Evolutionary conservation across 2,113 vertebrate genomes (phyloP).

Genomic region (Onychostoma macrolepis): DNA sequence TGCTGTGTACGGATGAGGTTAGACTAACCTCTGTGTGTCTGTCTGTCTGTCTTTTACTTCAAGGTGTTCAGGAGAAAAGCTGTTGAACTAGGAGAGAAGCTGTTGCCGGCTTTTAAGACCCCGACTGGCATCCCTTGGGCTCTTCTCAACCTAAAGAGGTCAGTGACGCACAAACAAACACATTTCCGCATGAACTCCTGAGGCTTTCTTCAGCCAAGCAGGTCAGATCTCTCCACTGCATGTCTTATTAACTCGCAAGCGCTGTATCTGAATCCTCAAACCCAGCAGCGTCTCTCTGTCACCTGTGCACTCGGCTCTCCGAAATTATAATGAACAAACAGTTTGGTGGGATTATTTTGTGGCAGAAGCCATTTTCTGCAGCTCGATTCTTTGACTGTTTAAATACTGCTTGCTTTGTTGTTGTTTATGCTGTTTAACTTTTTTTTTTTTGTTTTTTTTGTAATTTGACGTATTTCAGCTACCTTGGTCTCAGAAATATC

Average conservation of each 20-base stretch:
- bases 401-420: background rate
- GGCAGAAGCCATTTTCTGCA: background rate
- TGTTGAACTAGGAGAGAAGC: slow-evolving; percentile 93
- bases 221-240: slow-evolving; percentile 5
- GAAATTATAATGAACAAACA: background rate
- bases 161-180: slow-evolving; percentile 55
- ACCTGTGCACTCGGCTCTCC: background rate
- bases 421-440: background rate
- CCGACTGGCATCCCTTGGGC: slow-evolving; percentile 98
- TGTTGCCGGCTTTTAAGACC: slow-evolving; percentile 96
- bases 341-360: background rate
- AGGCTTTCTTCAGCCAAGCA: slow-evolving; percentile 28
- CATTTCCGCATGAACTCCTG: background rate
- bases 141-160: slow-evolving; percentile 98
- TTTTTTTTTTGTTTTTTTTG: background rate
- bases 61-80: slow-evolving; percentile 96
- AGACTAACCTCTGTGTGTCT: slow-evolving; percentile 9
- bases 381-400: background rate
- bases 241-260: background rate
- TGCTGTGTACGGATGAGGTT: slow-evolving; percentile 21
- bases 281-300: background rate
- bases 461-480: background rate
- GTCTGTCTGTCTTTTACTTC: slow-evolving; percentile 56
- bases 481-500: background rate
- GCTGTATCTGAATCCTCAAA: background rate